Base-by-base conservation (phyloP, 2,888 invertebrate genomes). In the Eilema sororculum region DNA sequence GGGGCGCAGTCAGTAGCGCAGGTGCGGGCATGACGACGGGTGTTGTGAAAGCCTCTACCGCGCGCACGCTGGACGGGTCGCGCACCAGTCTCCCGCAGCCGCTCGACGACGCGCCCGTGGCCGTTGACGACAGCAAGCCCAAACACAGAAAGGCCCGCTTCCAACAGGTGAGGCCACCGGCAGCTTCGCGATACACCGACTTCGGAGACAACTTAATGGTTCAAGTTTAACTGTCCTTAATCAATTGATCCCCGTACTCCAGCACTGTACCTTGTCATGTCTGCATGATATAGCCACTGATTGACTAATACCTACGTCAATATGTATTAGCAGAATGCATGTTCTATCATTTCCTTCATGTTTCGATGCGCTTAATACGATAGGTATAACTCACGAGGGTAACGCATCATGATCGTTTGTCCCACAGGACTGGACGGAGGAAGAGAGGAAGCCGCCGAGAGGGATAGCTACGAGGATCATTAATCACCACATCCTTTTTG, bases 81-180 rank as follows among this genome's bases (percentile, higher is more conserved):
- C 89, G 96, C 87, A 78, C 90, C 89, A 90, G 95, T 87, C 86
- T 95, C 86, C 87, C 92, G 84, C 91, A 93, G 89, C 86, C 87
- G 81, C 80, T 90, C 78, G 86, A 95, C 79, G 89, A 93, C 82
- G 79, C 93, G 86, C 86, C 93, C 78, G 80, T 91, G 92, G 96
- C 96, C 84, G 30, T 74, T 72, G 93, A 94, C 79, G 95, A 95
- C 83, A 82, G 91, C 87, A 94, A 93, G 93, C 98, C 98, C 87
- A 98, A 98, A 92, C 98, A 98, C 93, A 96, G 98, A 87, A 98
- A 98, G 95, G 98, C 98, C 80, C 97, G 98, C 84, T 98, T 98
- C 92, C 98, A 98, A 93, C 98, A 98, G 96, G 97, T 97, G 90
- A 92, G 92, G 67, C 68, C 59, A 41, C 67, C 69, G 69, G 69